phyloP scores from a whole-genome alignment of 2,113 vertebrate species.

The Dissostichus mawsoni region DNA sequence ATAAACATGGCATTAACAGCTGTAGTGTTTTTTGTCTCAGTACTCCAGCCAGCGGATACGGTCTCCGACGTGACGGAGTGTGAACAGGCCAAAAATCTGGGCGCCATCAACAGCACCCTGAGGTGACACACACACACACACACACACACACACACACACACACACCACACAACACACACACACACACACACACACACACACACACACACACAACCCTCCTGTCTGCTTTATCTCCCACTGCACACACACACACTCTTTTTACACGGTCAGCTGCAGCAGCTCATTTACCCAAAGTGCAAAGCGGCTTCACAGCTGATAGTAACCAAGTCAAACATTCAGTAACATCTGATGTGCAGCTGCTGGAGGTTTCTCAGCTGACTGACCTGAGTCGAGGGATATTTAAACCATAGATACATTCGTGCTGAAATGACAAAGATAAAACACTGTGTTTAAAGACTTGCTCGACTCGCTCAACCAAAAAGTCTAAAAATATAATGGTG shows the following conservation, averaged over 20 bases:
- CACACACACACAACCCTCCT: no score
- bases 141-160: no score
- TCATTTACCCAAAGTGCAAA: constrained; percentile 2
- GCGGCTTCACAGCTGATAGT: constrained; percentile 1
- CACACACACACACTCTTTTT: no score
- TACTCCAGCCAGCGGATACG: constrained; percentile 86
- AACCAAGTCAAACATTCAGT: constrained; percentile 19
- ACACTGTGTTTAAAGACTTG: background rate
- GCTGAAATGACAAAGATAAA: background rate
- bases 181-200: no score
- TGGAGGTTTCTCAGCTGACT: background rate
- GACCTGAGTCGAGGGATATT: background rate
- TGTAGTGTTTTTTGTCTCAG: constrained; percentile 65
- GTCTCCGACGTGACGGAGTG: constrained; percentile 88
- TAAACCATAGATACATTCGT: no score
- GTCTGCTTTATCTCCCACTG: background rate
- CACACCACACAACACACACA: no score
- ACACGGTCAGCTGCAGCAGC: background rate
- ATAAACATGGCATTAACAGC: background rate
- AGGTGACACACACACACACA: constrained; percentile 83
- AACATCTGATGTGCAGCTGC: background rate
- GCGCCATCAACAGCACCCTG: constrained; percentile 94
- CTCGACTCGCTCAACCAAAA: background rate
- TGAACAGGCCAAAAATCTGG: constrained; percentile 93
- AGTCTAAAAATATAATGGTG: background rate